Conservation (phyloP, 1,140 invertebrate species). For the Cyphomyrmex costatus region DNA sequence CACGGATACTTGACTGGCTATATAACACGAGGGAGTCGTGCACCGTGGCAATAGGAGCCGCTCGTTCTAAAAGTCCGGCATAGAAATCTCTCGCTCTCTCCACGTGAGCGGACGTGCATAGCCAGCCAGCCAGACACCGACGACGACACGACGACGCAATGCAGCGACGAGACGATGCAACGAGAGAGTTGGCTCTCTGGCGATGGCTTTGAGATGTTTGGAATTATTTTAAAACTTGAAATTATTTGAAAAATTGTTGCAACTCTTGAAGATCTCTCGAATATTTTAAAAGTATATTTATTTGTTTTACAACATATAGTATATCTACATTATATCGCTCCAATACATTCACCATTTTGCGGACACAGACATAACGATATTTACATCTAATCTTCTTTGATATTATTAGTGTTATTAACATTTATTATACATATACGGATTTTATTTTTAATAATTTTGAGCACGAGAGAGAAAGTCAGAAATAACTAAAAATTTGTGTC, state of each 20-base stretch:
- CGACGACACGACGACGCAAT: constrained; percentile 19
- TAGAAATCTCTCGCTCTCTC: constrained; percentile 66
- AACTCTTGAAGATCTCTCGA: neutral
- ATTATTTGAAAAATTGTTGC: neutral
- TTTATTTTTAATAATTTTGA: neutral
- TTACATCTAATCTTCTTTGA: too few species aligned
- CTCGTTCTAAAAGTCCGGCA: constrained; percentile 60
- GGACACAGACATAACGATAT: too few species aligned
- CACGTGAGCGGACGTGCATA: neutral
- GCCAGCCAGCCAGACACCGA: constrained; percentile 23
- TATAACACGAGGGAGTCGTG: constrained; percentile 65
- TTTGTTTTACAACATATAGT: neutral
- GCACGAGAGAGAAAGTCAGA: too few species aligned
- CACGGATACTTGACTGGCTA: constrained; percentile 74
- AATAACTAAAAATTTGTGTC: neutral
- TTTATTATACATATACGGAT: too few species aligned
- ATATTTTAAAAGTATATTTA: neutral
- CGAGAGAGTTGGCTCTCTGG: constrained; percentile 23
- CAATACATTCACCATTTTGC: neutral
- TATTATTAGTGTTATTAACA: neutral
- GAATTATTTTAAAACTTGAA: neutral
- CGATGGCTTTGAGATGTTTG: neutral
- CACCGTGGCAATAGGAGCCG: constrained; percentile 61
- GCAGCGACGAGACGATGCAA: constrained; percentile 6
- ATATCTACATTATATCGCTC: neutral